Evolutionary conservation across 1,140 invertebrate species (phyloP), one percentile per base, ranked within the genome.

Genomic region (Radopholus similis): DNA sequence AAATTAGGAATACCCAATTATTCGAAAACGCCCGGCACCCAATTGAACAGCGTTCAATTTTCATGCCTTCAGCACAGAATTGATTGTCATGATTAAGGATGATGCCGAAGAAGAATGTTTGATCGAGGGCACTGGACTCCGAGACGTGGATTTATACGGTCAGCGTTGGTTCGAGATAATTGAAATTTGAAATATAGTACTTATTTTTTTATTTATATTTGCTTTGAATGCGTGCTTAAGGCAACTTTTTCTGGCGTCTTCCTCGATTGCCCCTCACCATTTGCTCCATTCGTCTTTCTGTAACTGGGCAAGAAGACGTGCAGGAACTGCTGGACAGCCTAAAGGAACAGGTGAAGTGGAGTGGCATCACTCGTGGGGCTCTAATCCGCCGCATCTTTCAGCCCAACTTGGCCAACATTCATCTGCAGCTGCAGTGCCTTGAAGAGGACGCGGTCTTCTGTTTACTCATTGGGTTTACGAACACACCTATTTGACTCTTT

Each of bases 101-200:
- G 51, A 56, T 4, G 56, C 34, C 5, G 40, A 34, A 40, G 64
- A 66, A n/a, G 49, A 71, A 47, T 75, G 54, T 28, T n/a, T 42
- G 18, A 80, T 80, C 42, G 78, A 80, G 55, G 80, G 78, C 8
- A 54, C 23, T 13, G 66, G 66, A 11, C 53, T 81, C 1, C 44
- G 58, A 18, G 74, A 82, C 15, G 55, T 81, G n/a, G 78, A 81
- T 63, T 57, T 81, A 9, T 81, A 80, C 55, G 76, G 66, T 68
- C n/a, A 64, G 44, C 13, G 38, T n/a, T 1, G 30, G 1, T 56
- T 21, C 18, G 4, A n/a, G n/a, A n/a, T n/a, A n/a, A n/a, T n/a
- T n/a, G n/a, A n/a, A n/a, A n/a, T n/a, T n/a, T n/a, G n/a, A n/a
- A n/a, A n/a, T n/a, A n/a, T n/a, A n/a, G n/a, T n/a, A n/a, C n/a